Evolutionary conservation across 2,888 invertebrate species (phyloP).

Genomic region (Synanthedon formicaeformis): DNA sequence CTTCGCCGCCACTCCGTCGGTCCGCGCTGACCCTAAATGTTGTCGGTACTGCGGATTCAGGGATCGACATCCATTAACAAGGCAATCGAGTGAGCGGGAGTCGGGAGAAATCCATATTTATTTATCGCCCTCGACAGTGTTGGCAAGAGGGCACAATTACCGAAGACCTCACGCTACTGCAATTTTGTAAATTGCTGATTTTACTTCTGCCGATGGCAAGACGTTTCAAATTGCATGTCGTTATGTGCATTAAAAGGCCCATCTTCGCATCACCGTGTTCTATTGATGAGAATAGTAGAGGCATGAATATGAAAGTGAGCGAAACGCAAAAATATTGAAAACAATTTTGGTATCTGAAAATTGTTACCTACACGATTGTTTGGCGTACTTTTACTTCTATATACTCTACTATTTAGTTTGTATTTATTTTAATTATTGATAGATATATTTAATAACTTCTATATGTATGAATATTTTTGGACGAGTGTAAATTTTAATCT

Average conservation of each 20-base stretch:
- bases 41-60: not conserved
- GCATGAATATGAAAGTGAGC: not conserved
- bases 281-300: not conserved
- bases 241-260: conserved; percentile 37
- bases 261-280: conserved; percentile 25
- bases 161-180: conserved; percentile 43
- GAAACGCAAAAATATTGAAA: not conserved
- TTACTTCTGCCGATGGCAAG: conserved; percentile 51
- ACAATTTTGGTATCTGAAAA: too few species aligned
- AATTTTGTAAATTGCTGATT: conserved; percentile 62
- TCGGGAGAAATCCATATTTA: conserved; percentile 44
- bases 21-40: too few species aligned
- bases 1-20: too few species aligned
- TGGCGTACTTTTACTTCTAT: too few species aligned
- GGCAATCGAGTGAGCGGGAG: not conserved
- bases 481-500: too few species aligned
- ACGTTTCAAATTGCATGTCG: conserved; percentile 52
- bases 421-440: too few species aligned
- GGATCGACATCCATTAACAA: not conserved
- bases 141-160: conserved; percentile 53
- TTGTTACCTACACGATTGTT: too few species aligned
- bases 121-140: conserved; percentile 46
- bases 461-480: too few species aligned
- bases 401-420: too few species aligned
- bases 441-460: too few species aligned